Evolutionary conservation across 2,113 vertebrate species (phyloP).

Genomic region (Dromiciops gliroides): DNA sequence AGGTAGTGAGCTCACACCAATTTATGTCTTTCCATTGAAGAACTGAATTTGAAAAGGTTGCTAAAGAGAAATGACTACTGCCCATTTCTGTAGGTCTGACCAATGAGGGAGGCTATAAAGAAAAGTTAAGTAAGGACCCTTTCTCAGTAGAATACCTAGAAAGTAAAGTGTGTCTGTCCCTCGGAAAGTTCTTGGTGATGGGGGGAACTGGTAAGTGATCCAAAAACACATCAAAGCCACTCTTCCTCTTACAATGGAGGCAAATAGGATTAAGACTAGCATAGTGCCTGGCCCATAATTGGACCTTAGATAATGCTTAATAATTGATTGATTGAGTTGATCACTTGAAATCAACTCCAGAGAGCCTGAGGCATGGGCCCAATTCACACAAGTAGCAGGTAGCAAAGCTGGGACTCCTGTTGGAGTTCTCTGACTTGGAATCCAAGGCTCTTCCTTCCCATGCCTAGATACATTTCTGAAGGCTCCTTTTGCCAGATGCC

Average conservation of each 20-base stretch:
- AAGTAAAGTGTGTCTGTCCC: background rate
- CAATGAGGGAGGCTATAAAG: background rate
- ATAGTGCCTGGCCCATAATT: background rate
- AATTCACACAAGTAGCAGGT: background rate
- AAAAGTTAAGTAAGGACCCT: background rate
- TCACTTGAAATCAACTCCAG: background rate
- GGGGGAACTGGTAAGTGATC: background rate
- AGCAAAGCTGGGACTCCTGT: background rate
- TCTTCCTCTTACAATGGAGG: background rate
- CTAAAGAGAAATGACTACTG: background rate
- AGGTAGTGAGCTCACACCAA: background rate
- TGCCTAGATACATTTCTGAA: conserved; percentile 33
- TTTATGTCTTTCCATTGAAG: background rate
- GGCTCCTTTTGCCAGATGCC: background rate
- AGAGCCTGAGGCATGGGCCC: background rate
- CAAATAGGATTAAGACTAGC: background rate
- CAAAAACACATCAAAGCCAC: background rate
- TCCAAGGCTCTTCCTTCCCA: background rate
- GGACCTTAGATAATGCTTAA: background rate
- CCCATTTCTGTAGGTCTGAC: background rate
- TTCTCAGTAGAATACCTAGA: background rate
- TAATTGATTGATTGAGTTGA: background rate
- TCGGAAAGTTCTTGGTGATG: background rate
- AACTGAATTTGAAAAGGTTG: background rate
- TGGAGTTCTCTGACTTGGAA: background rate